Evolutionary conservation across 2,888 invertebrate genomes (phyloP), one percentile per base, ranked within the genome.

Genomic region (Microctonus brassicae): DNA sequence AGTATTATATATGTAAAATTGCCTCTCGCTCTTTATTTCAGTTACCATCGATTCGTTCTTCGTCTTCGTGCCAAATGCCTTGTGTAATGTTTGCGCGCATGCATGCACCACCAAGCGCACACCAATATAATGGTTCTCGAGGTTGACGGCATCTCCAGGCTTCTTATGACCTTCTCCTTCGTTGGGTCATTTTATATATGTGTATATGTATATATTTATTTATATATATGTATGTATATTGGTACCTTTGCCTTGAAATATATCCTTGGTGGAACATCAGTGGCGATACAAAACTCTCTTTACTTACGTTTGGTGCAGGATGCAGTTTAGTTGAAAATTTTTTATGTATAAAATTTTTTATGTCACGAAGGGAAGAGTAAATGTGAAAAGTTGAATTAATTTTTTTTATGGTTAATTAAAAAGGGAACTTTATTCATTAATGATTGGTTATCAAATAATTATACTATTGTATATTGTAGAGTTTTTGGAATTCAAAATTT

Each of bases 41-140:
- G 57, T 58, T 57, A 58, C 66, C 62, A 33, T 62, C 55, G 24
- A 52, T 61, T 53, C 52, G 17, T 73, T 71, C 67, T 71, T 72
- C 68, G 65, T 69, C 77, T 77, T 76, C 78, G 76, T 76, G 78
- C 73, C 64, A 77, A 81, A 78, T 77, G 78, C 73, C 73, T 74
- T 75, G 69, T 76, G 76, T 76, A 82, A 78, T 75, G 78, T 69
- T 75, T 73, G 78, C 77, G 72, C 74, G 66, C 74, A 63, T 77
- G 76, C 77, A 76, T 78, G 73, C 78, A 75, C 76, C 20, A 22
- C 26, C 52, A 47, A 68, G 47, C 60, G 47, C 58, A 36, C 76
- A 74, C 78, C 81, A 75, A 77, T 81, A 81, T 82, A 82, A 84
- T 81, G 76, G 79, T 75, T 79, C 75, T 77, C 72, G 73, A 70